A percentile compares a stretch with the other conserved stretches of the same genome.
Conservation (phyloP, 2,888 invertebrate genomes). For the Phrixothrix hirtus region DNA sequence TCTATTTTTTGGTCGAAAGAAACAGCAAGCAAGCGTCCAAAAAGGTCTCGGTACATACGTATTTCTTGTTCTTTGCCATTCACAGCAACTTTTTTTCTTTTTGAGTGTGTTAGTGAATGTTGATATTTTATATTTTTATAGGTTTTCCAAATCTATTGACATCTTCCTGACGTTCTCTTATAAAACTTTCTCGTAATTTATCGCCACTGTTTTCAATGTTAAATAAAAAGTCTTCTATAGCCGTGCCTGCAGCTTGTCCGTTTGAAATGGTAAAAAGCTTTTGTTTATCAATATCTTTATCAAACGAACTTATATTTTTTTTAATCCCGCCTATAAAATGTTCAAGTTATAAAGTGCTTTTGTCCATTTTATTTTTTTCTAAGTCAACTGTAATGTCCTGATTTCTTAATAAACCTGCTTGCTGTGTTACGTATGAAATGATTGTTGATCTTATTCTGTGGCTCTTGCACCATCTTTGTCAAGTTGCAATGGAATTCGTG, state of each 20-base stretch:
- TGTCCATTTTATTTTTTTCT: neutral
- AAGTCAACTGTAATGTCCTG: constrained; percentile 1
- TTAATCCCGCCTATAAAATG: neutral
- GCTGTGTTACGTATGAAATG: neutral
- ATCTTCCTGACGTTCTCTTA: constrained; percentile 33
- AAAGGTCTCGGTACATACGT: constrained; percentile 40
- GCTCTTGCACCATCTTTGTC: neutral
- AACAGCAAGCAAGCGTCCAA: constrained; percentile 39
- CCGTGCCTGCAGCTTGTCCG: constrained; percentile 34
- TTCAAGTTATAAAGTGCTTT: neutral
- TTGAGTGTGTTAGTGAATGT: constrained; percentile 26
- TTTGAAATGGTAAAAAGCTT: constrained; percentile 14
- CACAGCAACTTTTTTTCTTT: constrained; percentile 32
- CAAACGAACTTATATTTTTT: neutral
- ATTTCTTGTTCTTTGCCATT: constrained; percentile 40
- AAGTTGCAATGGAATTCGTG: neutral
- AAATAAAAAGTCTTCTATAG: constrained; percentile 35
- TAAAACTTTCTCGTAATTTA: constrained; percentile 33
- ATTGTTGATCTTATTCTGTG: neutral
- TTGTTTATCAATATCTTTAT: neutral
- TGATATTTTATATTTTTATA: constrained; percentile 30
- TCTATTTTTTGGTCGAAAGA: constrained; percentile 32
- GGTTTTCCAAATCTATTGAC: constrained; percentile 34
- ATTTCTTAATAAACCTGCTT: constrained; percentile 1
- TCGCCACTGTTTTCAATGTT: constrained; percentile 35